A percentile compares a stretch with the other conserved stretches of the same genome.
Conservation (phyloP, 2,797 vertebrate genomes). For the Amniataba percoides region DNA sequence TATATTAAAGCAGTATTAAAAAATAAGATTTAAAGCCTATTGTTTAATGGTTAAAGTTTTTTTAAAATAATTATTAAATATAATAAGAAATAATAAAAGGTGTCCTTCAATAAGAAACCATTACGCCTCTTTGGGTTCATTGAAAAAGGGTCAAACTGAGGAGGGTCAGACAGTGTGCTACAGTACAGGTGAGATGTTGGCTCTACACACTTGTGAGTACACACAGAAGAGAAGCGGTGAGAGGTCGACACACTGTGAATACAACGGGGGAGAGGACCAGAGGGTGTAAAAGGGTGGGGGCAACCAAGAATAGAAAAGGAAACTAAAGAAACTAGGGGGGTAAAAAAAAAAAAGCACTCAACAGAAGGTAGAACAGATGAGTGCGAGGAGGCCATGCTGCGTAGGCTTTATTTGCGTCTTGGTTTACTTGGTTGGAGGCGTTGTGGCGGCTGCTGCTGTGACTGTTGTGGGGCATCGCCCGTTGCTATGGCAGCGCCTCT, state of each 20-base stretch:
- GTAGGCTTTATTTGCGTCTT: constrained; percentile 96
- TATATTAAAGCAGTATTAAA: constrained; percentile 4
- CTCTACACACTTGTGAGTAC: constrained; percentile 62
- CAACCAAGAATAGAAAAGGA: constrained; percentile 53
- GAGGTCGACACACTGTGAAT: constrained; percentile 80
- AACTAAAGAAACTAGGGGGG: constrained; percentile 47
- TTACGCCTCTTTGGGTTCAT: constrained; percentile 37
- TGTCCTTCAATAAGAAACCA: constrained; percentile 16
- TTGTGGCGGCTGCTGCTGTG: constrained; percentile 87
- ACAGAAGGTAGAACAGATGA: constrained; percentile 91
- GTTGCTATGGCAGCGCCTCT: constrained; percentile 88
- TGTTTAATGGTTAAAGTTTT: constrained; percentile 5
- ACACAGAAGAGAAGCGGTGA: constrained; percentile 78
- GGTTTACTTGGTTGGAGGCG: constrained; percentile 99
- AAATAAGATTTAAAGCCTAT: neutral
- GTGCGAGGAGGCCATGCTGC: constrained; percentile 98
- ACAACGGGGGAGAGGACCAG: constrained; percentile 72
- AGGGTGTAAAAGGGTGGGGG: constrained; percentile 61
- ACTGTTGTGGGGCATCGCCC: constrained; percentile 89
- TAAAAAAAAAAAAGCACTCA: constrained; percentile 56
- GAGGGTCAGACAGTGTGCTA: constrained; percentile 37
- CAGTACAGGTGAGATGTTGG: constrained; percentile 55
- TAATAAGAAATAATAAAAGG: neutral
- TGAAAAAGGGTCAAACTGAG: constrained; percentile 34
- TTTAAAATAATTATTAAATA: no score